Evolutionary conservation across 2,113 vertebrate genomes (phyloP).

Genomic region (Melierax canorus): DNA sequence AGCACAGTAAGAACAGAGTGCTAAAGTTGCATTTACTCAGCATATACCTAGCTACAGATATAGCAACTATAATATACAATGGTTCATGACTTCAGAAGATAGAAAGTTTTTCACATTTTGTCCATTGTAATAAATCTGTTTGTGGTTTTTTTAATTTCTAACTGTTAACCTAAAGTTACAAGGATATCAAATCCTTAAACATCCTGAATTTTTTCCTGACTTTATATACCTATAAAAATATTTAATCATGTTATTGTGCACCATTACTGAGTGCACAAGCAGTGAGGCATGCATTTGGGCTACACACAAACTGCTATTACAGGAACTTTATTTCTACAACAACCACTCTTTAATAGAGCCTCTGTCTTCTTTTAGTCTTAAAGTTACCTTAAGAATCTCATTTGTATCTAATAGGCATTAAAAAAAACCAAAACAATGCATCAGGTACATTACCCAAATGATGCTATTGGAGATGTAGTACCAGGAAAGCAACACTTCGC

Average conservation of each 20-base stretch:
- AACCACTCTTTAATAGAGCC: not conserved
- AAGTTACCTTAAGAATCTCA: not conserved
- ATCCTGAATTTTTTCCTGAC: not conserved
- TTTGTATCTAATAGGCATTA: not conserved
- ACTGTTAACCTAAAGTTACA: not conserved
- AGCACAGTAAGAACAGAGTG: not conserved
- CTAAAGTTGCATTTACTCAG: not conserved
- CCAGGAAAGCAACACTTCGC: not conserved
- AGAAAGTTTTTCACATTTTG: not conserved
- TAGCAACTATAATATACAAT: not conserved
- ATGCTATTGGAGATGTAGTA: accelerated
- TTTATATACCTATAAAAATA: not conserved
- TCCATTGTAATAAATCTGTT: not conserved
- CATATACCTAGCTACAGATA: not conserved
- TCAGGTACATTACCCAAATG: not conserved
- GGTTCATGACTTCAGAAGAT: not conserved
- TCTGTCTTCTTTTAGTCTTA: not conserved
- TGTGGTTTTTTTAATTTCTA: not conserved
- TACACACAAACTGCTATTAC: not conserved
- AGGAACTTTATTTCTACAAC: not conserved
- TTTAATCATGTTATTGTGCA: not conserved
- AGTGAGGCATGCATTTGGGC: not conserved
- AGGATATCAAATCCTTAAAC: not conserved
- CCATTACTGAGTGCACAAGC: not conserved
- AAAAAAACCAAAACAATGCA: not conserved